Evolutionary conservation across 2,888 invertebrate genomes (phyloP).

Genomic region (Lasioglossum figueresi): DNA sequence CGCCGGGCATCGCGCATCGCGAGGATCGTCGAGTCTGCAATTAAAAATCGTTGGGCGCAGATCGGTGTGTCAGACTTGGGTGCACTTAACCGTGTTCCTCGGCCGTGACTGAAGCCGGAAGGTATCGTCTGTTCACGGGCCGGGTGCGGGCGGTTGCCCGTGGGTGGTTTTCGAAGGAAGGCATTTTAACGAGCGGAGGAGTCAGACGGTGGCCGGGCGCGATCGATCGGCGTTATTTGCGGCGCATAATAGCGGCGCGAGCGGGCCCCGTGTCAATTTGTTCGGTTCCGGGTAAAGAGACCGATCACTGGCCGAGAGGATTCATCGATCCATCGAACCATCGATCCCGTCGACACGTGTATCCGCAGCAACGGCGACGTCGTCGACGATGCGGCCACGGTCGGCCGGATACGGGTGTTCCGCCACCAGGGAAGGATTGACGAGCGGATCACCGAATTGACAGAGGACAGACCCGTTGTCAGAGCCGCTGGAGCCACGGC

Average conservation of each 20-base stretch:
- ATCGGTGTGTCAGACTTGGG: constrained; percentile 1
- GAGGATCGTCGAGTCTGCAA: constrained; percentile 38
- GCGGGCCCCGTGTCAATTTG: constrained; percentile 42
- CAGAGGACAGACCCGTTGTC: constrained; percentile 39
- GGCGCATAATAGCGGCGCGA: constrained; percentile 29
- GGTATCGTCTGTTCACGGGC: constrained; percentile 18
- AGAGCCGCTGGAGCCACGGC: constrained; percentile 30
- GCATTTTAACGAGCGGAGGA: constrained; percentile 42
- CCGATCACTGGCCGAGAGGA: not conserved
- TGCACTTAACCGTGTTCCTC: constrained; percentile 40
- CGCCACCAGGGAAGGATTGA: constrained; percentile 49
- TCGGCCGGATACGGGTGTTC: constrained; percentile 42
- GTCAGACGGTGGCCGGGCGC: constrained; percentile 20
- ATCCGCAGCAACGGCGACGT: constrained; percentile 12
- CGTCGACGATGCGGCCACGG: constrained; percentile 42
- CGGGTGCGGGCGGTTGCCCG: not conserved
- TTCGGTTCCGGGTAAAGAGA: constrained; percentile 15
- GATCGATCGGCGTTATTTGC: constrained; percentile 48
- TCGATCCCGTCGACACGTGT: constrained; percentile 29
- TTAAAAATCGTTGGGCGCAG: constrained; percentile 37
- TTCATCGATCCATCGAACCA: constrained; percentile 43
- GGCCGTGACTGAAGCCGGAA: constrained; percentile 17
- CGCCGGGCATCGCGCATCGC: not conserved
- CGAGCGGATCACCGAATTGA: constrained; percentile 54
- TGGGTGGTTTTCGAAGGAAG: not conserved